These are phyloP conservation scores for Blera fallax DNA, from an alignment of 2,888 invertebrate genomes.

Conservation along the genomic window DNA sequence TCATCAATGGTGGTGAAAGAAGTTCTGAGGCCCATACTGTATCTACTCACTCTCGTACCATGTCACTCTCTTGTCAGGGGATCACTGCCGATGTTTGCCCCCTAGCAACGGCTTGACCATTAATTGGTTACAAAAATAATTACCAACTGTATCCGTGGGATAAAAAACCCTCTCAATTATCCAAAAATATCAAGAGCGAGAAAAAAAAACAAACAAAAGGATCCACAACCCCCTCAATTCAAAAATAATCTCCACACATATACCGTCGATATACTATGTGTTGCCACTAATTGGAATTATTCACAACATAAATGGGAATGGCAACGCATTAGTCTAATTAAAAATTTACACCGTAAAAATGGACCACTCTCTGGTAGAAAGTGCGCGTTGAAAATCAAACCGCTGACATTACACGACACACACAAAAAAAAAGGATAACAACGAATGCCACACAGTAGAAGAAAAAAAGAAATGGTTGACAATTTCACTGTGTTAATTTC, in stretches of 20 bases:
- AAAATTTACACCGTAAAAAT: conserved; percentile 72
- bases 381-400: conserved; percentile 64
- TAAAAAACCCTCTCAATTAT: neutral
- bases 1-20: too few species aligned
- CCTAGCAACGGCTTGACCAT: neutral
- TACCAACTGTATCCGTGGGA: neutral
- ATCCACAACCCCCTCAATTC: neutral
- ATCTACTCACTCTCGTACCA: too few species aligned
- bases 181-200: neutral
- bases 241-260: neutral
- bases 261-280: neutral
- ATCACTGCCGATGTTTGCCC: neutral
- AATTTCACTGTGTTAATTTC: conserved; percentile 72
- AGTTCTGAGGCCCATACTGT: too few species aligned
- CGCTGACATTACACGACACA: conserved; percentile 57
- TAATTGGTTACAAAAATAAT: neutral
- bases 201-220: neutral
- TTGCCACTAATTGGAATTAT: conserved; percentile 66
- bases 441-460: conserved; percentile 9
- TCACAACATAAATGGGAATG: conserved; percentile 49
- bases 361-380: conserved; percentile 53
- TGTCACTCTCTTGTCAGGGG: neutral
- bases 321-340: conserved; percentile 74
- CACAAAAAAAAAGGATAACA: conserved; percentile 35
- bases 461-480: conserved; percentile 59